Evolutionary conservation across 2,113 vertebrate genomes (phyloP).

Genomic region (Vanacampus margaritifer): DNA sequence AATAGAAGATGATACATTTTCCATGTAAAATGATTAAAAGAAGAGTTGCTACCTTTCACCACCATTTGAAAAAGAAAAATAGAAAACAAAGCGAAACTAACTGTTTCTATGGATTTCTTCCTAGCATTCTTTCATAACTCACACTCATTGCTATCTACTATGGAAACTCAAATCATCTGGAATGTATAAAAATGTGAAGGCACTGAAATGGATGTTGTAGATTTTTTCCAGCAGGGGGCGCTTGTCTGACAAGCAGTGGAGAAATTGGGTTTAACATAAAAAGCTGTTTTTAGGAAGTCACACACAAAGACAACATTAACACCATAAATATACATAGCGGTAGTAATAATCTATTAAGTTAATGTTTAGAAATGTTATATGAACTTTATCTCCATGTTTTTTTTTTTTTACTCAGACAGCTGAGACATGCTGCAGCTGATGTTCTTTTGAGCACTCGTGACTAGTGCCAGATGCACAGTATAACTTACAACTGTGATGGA

Average conservation of each 20-base stretch:
- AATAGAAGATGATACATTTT: neutral
- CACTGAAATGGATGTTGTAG: slow-evolving; percentile 30
- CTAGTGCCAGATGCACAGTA: slow-evolving; percentile 1
- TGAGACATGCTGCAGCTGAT: slow-evolving; percentile 22
- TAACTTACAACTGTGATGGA: slow-evolving; percentile 7
- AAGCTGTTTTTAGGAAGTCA: slow-evolving; percentile 10
- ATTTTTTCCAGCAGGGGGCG: slow-evolving; percentile 66
- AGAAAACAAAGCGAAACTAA: neutral
- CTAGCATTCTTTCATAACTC: slow-evolving; percentile 26
- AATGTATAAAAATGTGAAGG: slow-evolving; percentile 43
- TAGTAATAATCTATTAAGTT: neutral
- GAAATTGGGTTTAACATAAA: slow-evolving; percentile 16
- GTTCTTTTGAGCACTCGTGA: neutral
- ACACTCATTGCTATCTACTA: slow-evolving; percentile 45
- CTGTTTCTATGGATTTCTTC: slow-evolving; percentile 8
- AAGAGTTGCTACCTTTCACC: neutral
- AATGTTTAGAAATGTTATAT: neutral
- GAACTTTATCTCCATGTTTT: neutral
- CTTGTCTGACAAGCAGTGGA: slow-evolving; percentile 52
- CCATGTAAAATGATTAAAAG: neutral
- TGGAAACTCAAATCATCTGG: slow-evolving; percentile 69
- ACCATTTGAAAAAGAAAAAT: neutral
- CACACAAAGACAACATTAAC: neutral
- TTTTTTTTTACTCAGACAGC: slow-evolving; percentile 10
- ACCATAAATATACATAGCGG: neutral